phyloP scores from a whole-genome alignment of 2,113 vertebrate genomes.

The Amphiprion ocellaris region DNA sequence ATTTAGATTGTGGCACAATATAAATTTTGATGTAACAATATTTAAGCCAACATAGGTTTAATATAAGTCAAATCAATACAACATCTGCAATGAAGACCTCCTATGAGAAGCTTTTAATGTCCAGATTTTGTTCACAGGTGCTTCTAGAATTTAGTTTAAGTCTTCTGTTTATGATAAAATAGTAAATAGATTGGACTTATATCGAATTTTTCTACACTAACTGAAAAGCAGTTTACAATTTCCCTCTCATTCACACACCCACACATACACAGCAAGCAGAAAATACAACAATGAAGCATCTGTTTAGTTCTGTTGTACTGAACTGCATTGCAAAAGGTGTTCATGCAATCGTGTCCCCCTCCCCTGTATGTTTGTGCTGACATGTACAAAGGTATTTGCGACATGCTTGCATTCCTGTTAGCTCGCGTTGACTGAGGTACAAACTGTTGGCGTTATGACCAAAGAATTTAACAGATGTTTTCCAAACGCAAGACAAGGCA shows the following conservation, averaged over 20 bases:
- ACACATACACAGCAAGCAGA: neutral
- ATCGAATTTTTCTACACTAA: too few species aligned
- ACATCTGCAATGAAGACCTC: too few species aligned
- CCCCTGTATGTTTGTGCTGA: constrained; percentile 10
- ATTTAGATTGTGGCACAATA: neutral
- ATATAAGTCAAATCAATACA: neutral
- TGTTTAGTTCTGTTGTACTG: neutral
- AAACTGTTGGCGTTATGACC: constrained; percentile 42
- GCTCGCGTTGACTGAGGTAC: constrained; percentile 13
- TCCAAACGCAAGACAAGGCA: constrained; percentile 66
- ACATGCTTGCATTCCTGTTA: neutral
- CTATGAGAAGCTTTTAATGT: too few species aligned
- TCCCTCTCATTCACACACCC: too few species aligned
- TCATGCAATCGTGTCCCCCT: neutral
- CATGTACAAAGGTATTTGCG: constrained; percentile 40
- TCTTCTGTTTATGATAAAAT: too few species aligned
- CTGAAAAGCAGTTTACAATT: too few species aligned
- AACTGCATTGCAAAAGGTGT: neutral
- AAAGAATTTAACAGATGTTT: constrained; percentile 73
- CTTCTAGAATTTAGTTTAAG: too few species aligned
- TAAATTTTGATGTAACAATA: neutral
- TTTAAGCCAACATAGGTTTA: neutral
- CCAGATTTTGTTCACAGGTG: too few species aligned
- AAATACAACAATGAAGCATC: neutral
- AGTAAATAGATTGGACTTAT: too few species aligned